phyloP scores from a whole-genome alignment of 2,113 vertebrate species.

The Octodon degus region DNA sequence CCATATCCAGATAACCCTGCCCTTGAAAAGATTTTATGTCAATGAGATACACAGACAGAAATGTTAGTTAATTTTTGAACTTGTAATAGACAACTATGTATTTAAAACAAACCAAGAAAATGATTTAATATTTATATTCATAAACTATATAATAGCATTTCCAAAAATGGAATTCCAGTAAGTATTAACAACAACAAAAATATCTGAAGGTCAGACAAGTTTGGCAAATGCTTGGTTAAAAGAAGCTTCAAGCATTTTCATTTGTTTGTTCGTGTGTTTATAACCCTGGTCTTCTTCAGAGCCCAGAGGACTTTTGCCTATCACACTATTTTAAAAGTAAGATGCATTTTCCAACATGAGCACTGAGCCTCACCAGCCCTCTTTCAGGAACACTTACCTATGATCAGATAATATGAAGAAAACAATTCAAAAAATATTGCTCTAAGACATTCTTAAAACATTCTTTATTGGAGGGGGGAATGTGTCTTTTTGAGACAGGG shows the following conservation, averaged over 20 bases:
- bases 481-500: background rate
- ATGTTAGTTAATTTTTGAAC: background rate
- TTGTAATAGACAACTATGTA: background rate
- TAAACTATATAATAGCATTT: constrained; percentile 40
- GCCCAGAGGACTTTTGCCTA: background rate
- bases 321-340: background rate
- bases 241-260: background rate
- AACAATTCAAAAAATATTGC: constrained; percentile 19
- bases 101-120: constrained; percentile 17
- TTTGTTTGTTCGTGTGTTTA: background rate
- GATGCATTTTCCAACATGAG: background rate
- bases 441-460: background rate
- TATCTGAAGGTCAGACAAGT: background rate
- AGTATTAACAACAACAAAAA: background rate
- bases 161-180: constrained; percentile 5
- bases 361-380: background rate
- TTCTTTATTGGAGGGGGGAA: background rate
- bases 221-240: constrained; percentile 33
- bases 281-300: constrained; percentile 3
- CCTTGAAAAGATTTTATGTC: constrained; percentile 16
- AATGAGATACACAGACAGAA: background rate
- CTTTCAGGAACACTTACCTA: background rate
- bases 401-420: constrained; percentile 30
- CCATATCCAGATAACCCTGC: background rate
- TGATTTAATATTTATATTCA: constrained; percentile 27